A percentile compares a stretch with the other conserved stretches of the same genome.
Conservation (phyloP, 2,113 vertebrate genomes). For the Climacteris rufus region DNA sequence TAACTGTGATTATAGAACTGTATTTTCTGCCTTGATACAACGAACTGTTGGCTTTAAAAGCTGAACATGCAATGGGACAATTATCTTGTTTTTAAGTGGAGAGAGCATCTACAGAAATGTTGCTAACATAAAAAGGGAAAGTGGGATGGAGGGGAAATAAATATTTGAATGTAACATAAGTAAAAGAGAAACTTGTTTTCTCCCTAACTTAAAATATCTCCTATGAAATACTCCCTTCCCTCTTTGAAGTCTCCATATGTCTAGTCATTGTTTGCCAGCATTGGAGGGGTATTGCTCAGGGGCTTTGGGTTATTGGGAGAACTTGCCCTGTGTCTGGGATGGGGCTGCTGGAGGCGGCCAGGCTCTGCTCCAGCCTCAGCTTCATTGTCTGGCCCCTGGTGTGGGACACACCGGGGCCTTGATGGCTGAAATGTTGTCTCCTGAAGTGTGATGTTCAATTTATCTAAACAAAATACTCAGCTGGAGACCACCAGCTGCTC, state of each 20-base stretch:
- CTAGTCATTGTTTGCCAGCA: not conserved
- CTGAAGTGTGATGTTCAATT: not conserved
- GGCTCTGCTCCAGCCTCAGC: not conserved
- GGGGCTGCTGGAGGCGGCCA: rapidly evolving
- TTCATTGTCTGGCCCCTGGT: rapidly evolving
- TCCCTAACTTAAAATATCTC: not conserved
- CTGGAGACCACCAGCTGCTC: not conserved
- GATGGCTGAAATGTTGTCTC: not conserved
- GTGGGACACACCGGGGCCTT: rapidly evolving
- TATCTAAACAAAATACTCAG: not conserved
- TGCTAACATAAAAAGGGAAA: not conserved
- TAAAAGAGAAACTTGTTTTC: not conserved
- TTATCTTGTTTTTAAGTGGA: not conserved
- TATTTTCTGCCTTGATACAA: not conserved
- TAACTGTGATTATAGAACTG: not conserved
- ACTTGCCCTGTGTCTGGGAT: not conserved
- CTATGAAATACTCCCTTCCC: not conserved
- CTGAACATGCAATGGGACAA: not conserved
- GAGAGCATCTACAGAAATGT: not conserved
- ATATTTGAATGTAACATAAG: not conserved
- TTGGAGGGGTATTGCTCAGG: not conserved
- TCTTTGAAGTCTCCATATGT: not conserved
- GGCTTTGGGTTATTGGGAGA: not conserved
- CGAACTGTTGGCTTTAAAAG: not conserved
- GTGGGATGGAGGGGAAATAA: not conserved